Base-by-base conservation (phyloP, 2,113 vertebrate species). In the Oryzias javanicus region DNA sequence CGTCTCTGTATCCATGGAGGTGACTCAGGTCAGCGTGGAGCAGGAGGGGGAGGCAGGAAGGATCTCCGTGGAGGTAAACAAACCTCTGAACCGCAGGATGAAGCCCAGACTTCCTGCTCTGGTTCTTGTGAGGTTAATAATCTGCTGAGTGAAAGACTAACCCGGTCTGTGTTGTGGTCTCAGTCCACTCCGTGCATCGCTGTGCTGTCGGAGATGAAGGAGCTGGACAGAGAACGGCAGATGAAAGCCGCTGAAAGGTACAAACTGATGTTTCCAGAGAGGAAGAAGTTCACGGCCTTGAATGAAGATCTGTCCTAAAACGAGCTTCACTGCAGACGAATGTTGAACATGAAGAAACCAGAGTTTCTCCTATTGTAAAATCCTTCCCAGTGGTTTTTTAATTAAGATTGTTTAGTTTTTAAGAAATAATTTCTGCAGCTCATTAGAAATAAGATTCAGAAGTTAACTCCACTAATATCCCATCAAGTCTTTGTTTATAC, bases 1-100 rank as follows among this genome's bases (percentile, higher is more conserved):
- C 71, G 15, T 67, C 64, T 5, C 93, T 79, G 73, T 76, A 20
- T 64, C 91, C 53, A 85, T 89, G 72, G 94, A 94, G 41, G 69
- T 79, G 49, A 93, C 94, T 70, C 92, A 88, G 60, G 54, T 91
- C 82, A 57, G 78, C 56, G 4, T 90, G 86, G 78, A 41, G 64
- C 14, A 71, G 65, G 80, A 81, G 68, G 87, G 81, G 67, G 83
- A 82, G 79, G 77, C 84, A 70, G 84, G 86, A 88, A 88, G 83
- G 76, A 83, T 80, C 76, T 81, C 67, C 2, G 85, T 80, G 45
- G 91, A 92, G 90, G 92, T 92, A 92, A 89, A 80, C 82, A 72
- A 85, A 86, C 80, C 80, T 62, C 79, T 46, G 53, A 25, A 74
- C 62, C 79, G 83, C 90, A 89, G 88, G 87, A 89, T 86, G 87